Evolutionary conservation across 2,797 vertebrate species (phyloP).

Genomic region (Darevskia mixta): DNA sequence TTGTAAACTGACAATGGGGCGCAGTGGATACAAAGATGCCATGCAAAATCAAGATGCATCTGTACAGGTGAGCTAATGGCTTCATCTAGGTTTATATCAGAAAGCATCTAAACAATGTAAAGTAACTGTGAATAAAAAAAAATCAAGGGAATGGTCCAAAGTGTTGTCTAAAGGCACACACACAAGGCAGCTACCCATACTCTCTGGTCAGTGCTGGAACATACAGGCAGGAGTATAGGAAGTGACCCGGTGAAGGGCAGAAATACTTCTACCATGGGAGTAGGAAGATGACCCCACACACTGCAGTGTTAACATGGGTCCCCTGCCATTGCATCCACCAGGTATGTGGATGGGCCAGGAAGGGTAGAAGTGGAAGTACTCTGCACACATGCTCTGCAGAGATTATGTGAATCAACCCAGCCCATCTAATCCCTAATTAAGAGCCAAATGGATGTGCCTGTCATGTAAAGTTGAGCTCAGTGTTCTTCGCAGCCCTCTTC

Average conservation of each 20-base stretch:
- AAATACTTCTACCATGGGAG: neutral
- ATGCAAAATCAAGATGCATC: slow-evolving; percentile 11
- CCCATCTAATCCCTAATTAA: slow-evolving; percentile 17
- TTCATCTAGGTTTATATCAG: slow-evolving; percentile 41
- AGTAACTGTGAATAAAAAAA: slow-evolving; percentile 17
- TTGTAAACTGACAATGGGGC: fast-evolving
- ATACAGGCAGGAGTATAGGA: neutral
- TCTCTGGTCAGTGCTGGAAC: neutral
- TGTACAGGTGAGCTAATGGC: slow-evolving; percentile 45
- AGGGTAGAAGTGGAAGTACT: slow-evolving; percentile 25
- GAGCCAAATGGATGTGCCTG: neutral
- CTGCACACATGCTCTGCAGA: slow-evolving; percentile 11
- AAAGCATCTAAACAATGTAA: slow-evolving; percentile 50
- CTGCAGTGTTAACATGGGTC: neutral
- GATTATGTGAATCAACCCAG: neutral
- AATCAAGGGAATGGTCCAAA: slow-evolving; percentile 41
- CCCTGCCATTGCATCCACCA: neutral
- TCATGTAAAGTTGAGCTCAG: slow-evolving; percentile 25
- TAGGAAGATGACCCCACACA: neutral
- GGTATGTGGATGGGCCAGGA: neutral
- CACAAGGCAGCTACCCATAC: neutral
- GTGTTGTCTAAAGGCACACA: neutral
- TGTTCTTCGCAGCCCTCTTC: slow-evolving; percentile 30
- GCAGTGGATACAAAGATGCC: slow-evolving; percentile 24
- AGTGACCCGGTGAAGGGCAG: neutral